A percentile compares a stretch with the other conserved stretches of the same genome.
Evolutionary conservation across 2,888 invertebrate species (phyloP).

Genomic region (Eristalinus aeneus): DNA sequence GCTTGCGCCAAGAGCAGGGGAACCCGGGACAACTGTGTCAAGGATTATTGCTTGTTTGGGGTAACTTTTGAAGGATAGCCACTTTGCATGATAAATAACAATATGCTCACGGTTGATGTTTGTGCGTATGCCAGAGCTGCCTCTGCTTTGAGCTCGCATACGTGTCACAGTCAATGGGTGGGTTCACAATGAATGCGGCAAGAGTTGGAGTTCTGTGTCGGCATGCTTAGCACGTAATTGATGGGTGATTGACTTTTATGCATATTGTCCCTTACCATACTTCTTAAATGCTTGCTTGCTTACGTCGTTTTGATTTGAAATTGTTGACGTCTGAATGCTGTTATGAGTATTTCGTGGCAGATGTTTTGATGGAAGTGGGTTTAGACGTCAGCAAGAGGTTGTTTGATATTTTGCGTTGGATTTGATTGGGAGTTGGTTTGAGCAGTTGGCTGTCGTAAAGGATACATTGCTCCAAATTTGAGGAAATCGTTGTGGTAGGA

Average conservation of each 20-base stretch:
- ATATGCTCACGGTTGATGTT: constrained; percentile 7
- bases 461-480: too few relatives aligned
- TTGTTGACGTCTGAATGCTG: background rate
- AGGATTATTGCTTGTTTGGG: constrained; percentile 38
- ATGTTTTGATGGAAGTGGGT: background rate
- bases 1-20: constrained; percentile 4
- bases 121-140: background rate
- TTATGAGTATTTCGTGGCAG: background rate
- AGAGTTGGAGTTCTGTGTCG: background rate
- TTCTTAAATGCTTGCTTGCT: background rate
- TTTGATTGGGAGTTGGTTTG: too few relatives aligned
- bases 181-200: background rate
- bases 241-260: background rate
- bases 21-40: constrained; percentile 33
- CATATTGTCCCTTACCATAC: background rate
- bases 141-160: constrained; percentile 10
- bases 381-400: background rate
- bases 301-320: background rate
- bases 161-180: background rate
- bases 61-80: constrained; percentile 32
- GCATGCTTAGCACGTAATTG: background rate
- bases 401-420: too few relatives aligned
- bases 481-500: too few relatives aligned
- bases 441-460: too few relatives aligned
- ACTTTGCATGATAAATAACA: constrained; percentile 29